Evolutionary conservation across 2,797 vertebrate genomes (phyloP).

Genomic region (Labroides dimidiatus): DNA sequence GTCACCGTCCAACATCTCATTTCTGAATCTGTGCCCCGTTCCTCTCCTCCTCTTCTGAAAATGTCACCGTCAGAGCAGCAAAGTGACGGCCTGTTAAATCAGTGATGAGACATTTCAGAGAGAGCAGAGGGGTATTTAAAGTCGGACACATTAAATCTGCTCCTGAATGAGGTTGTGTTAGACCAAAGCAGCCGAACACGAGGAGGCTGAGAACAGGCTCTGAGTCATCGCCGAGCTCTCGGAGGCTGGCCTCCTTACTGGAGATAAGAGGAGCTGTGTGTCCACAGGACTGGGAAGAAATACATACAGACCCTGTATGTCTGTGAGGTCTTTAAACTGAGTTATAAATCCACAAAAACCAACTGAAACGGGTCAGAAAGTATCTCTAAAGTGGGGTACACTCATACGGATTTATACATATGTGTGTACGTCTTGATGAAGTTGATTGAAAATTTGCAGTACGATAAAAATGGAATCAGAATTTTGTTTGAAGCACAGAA

Average conservation of each 20-base stretch:
- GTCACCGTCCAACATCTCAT: slow-evolving; percentile 16
- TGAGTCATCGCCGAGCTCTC: slow-evolving; percentile 18
- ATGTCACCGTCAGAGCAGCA: slow-evolving; percentile 50
- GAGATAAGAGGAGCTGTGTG: slow-evolving; percentile 17
- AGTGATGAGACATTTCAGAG: slow-evolving; percentile 55
- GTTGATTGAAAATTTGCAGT: no score
- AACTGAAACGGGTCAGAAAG: no score
- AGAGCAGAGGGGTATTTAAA: slow-evolving; percentile 48
- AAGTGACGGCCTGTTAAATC: slow-evolving; percentile 40
- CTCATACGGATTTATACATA: no score
- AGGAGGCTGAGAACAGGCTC: slow-evolving; percentile 11
- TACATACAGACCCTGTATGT: slow-evolving; percentile 11
- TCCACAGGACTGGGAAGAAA: background rate
- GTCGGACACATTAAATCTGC: slow-evolving; percentile 42
- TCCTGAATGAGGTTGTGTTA: slow-evolving; percentile 29
- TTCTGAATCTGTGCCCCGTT: slow-evolving; percentile 25
- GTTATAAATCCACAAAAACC: no score
- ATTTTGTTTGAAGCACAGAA: no score
- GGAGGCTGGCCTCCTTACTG: slow-evolving; percentile 5
- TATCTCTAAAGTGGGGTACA: no score
- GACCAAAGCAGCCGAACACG: slow-evolving; percentile 17
- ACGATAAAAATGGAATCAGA: no score
- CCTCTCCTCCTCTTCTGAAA: slow-evolving; percentile 43
- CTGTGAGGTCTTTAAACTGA: slow-evolving; percentile 22
- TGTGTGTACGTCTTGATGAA: no score